Base-by-base conservation (phyloP, 2,113 vertebrate species). In the Glaucidium brasilianum region DNA sequence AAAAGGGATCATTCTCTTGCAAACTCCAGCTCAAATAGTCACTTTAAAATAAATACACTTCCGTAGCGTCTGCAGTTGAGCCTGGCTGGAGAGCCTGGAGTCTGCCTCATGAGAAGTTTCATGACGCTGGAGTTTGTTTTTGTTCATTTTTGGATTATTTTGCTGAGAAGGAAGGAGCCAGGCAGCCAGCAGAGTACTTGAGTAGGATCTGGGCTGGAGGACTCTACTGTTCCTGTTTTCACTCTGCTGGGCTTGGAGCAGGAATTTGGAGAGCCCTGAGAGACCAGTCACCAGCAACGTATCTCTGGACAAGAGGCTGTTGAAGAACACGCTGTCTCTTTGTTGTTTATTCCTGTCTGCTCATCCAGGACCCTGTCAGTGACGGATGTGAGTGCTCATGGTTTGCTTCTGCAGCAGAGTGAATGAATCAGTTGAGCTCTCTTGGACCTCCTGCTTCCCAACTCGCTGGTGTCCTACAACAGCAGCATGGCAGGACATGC, bases 21-120 rank as follows among this genome's bases (percentile, higher is more conserved):
- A 88, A 91, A 32, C 91, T 80, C 71, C 71, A 85, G 71, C 91
- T 89, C 37, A 87, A 68, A 92, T 60, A 94, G 89, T 91, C 72
- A 27, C 80, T 91, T 50, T 88, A 79, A 90, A 91, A 94, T 92
- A 96, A 95, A 91, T 88, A 94, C 80, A 43, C 63, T 97, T 89
- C 58, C 85, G 69, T 73, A 87, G 84, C 1, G 19, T 95, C 93
- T 95, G 77, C 94, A 90, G 47, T 92, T 59, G 85, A 67, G 75
- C 71, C 90, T 83, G 85, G 78, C 88, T 95, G 75, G 88, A 92
- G 96, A 80, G 75, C 85, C 71, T 71, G 85, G 74, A 94, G 78
- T 94, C 93, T 96, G 95, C 82, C 59, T 95, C 5, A 0, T 88
- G 67, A 45, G 43, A 90, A 94, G 93, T 67, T 78, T 93, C 88